Evolutionary conservation across 2,888 invertebrate species (phyloP), one percentile per base, ranked within the genome.

Genomic region (Drosophila mercatorum): DNA sequence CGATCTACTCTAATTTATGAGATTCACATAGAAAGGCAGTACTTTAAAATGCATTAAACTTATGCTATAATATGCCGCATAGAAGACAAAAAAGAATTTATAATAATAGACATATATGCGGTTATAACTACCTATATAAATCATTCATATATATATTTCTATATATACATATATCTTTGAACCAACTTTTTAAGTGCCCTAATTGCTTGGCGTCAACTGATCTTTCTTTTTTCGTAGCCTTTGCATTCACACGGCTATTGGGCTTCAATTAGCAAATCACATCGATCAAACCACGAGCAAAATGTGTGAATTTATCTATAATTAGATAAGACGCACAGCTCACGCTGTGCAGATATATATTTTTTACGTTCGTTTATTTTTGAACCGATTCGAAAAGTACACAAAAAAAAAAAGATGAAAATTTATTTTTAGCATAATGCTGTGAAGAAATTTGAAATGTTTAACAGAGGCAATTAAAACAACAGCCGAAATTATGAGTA

Each of bases 251-350:
- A 51, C 51, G 34, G 34, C 34, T 51, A 22, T 51, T 51, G 53
- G 53, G 57, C 52, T 57, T 72, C 53, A 71, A 88, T 82, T 80
- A 88, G 41, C 72, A 68, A 67, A 58, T 73, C 70, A 60, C 5
- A 70, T 10, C 52, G 12, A 53, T 38, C 40, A 40, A 40, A 26
- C 26, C 22, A 26, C 10, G 22, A 53, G 31, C 47, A 26, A 61
- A 66, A 65, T 72, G 75, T 73, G 73, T 76, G 49, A 69, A 77
- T 74, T 72, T 68, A 34, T 31, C 70, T 82, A 83, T 78, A 66
- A 53, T 71, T 67, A 66, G 73, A 34, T 40, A 12, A 14, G 43
- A 57, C 59, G 65, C 53, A 81, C 38, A 75, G 57, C 64, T 64
- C 69, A 62, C 57, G 58, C 47, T 38, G 55, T 75, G 75, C 64